A percentile compares a stretch with the other conserved stretches of the same genome.
These are phyloP conservation scores for Hippocampus guttulatus DNA, from an alignment of 2,113 vertebrate genomes.

Conservation along the genomic window DNA sequence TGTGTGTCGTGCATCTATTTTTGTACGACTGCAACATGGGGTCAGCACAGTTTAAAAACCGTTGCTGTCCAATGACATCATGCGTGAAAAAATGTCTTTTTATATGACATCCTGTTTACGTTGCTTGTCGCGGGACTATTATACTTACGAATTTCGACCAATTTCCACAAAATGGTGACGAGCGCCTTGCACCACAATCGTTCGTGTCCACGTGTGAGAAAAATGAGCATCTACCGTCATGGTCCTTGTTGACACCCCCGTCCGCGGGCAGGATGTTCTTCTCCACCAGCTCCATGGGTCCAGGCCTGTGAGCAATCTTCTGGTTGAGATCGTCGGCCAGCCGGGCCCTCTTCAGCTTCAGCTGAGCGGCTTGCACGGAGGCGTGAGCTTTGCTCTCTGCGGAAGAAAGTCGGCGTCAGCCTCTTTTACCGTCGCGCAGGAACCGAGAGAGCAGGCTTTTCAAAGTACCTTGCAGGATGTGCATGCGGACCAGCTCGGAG, in stretches of 20 bases:
- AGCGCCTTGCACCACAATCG: too few relatives aligned
- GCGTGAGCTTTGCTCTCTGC: slow-evolving; percentile 89
- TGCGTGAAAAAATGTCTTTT: too few relatives aligned
- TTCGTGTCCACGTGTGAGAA: not conserved
- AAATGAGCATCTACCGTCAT: slow-evolving; percentile 71
- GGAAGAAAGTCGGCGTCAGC: not conserved
- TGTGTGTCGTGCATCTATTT: not conserved
- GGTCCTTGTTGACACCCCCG: slow-evolving; percentile 80
- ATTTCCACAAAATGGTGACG: too few relatives aligned
- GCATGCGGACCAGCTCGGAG: slow-evolving; percentile 94
- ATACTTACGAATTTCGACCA: too few relatives aligned
- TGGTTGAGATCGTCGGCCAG: slow-evolving; percentile 91
- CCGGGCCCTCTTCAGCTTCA: slow-evolving; percentile 91
- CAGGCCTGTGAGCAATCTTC: slow-evolving; percentile 92
- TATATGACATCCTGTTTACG: not conserved
- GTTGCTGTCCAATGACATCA: not conserved
- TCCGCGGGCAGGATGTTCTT: slow-evolving; percentile 96
- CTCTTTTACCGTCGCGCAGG: not conserved
- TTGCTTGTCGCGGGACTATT: not conserved
- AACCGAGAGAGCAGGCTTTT: not conserved
- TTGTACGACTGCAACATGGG: not conserved
- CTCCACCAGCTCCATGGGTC: slow-evolving; percentile 94
- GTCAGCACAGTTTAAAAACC: not conserved
- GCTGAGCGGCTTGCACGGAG: slow-evolving; percentile 92
- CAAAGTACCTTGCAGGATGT: slow-evolving; percentile 88